Conservation (phyloP, 2,888 invertebrate genomes). For the Pyrochroa serraticornis region DNA sequence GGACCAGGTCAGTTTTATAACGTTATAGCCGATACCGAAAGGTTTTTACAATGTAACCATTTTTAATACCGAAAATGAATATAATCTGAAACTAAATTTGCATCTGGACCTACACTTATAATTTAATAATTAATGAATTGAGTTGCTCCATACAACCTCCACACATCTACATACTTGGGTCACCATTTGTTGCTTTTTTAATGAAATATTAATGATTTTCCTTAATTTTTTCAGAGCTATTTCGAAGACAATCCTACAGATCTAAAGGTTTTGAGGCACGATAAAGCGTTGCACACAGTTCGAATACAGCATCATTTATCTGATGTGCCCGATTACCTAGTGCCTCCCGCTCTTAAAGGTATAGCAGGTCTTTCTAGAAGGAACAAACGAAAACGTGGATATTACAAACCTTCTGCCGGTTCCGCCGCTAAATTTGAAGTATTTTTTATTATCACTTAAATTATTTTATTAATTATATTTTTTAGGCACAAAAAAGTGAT, state of each 20-base stretch:
- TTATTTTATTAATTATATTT: conserved; percentile 25
- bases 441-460: not conserved
- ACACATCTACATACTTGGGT: too few relatives aligned
- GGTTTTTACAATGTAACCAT: too few relatives aligned
- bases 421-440: conserved; percentile 43
- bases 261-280: conserved; percentile 81
- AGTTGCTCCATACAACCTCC: too few relatives aligned
- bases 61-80: too few relatives aligned
- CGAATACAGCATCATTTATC: conserved; percentile 83
- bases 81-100: too few relatives aligned
- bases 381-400: conserved; percentile 45
- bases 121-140: too few relatives aligned
- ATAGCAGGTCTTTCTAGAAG: conserved; percentile 61
- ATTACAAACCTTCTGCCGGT: conserved; percentile 40
- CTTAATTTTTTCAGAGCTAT: conserved; percentile 68
- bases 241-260: conserved; percentile 93
- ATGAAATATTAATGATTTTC: conserved; percentile 4
- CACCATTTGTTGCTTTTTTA: too few relatives aligned
- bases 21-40: too few relatives aligned
- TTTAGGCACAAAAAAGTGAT: conserved; percentile 70
- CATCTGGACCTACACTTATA: too few relatives aligned
- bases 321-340: conserved; percentile 91
- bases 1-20: too few relatives aligned
- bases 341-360: conserved; percentile 77
- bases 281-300: conserved; percentile 85